phyloP scores from a whole-genome alignment of 2,888 invertebrate genomes.

The Xylota segnis region DNA sequence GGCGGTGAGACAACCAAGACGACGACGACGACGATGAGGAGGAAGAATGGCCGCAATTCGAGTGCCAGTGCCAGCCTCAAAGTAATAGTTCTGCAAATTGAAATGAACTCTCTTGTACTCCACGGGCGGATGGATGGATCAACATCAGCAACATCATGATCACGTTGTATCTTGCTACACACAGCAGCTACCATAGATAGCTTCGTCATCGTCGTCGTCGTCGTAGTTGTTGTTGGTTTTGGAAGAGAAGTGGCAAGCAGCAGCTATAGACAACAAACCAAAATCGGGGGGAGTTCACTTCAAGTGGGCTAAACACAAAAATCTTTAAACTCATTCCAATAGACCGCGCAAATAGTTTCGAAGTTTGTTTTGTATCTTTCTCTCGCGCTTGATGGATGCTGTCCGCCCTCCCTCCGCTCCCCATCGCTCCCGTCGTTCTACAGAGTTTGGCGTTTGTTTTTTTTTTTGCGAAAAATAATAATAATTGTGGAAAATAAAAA shows the following conservation, averaged over 20 bases:
- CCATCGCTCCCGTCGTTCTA: not conserved
- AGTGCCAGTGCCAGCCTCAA: slow-evolving; percentile 60
- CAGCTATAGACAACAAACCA: slow-evolving; percentile 4
- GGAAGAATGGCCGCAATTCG: slow-evolving; percentile 57
- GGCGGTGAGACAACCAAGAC: no score
- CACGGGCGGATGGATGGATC: slow-evolving; percentile 62
- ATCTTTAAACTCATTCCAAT: slow-evolving; percentile 74
- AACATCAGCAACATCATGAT: slow-evolving; percentile 66
- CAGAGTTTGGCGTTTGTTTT: no score
- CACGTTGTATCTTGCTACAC: slow-evolving; percentile 44
- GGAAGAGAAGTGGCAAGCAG: slow-evolving; percentile 45
- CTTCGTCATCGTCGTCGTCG: no score
- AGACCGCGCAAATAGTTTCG: slow-evolving; percentile 67
- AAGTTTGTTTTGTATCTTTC: slow-evolving; percentile 44
- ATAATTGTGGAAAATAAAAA: slow-evolving; percentile 71
- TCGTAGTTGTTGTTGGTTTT: no score
- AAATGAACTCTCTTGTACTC: slow-evolving; percentile 70
- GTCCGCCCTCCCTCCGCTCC: not conserved
- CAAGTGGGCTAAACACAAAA: slow-evolving; percentile 62
- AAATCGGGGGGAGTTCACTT: slow-evolving; percentile 23
- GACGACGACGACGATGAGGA: slow-evolving; percentile 16
- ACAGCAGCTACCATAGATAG: slow-evolving; percentile 35
- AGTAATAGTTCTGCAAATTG: slow-evolving; percentile 77
- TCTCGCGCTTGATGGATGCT: slow-evolving; percentile 12
- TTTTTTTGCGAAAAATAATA: slow-evolving; percentile 63